phyloP scores from a whole-genome alignment of 2,888 invertebrate species.

The Andricus curvator region DNA sequence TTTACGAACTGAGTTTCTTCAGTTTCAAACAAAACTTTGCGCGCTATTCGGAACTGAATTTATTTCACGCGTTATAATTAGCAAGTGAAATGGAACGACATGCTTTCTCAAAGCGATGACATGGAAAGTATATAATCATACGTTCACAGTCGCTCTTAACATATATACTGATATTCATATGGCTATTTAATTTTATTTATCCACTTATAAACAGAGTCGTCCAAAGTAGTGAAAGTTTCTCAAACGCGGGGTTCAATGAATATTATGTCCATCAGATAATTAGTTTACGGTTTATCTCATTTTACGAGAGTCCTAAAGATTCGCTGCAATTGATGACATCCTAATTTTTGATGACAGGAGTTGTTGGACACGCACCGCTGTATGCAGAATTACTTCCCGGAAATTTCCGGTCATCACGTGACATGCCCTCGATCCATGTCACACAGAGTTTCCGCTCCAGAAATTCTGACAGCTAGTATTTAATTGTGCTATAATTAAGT shows the following conservation, averaged over 20 bases:
- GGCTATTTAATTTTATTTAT: conserved; percentile 15
- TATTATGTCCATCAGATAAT: neutral
- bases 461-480: conserved; percentile 66
- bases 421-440: conserved; percentile 61
- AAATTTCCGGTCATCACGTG: conserved; percentile 44
- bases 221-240: conserved; percentile 10
- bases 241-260: neutral
- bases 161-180: conserved; percentile 23
- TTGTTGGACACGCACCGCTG: conserved; percentile 21
- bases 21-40: conserved; percentile 3
- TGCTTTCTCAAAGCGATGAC: conserved; percentile 61
- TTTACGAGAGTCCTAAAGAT: neutral
- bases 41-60: conserved; percentile 21
- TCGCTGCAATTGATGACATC: conserved; percentile 23
- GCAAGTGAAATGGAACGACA: conserved; percentile 66
- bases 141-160: conserved; percentile 6
- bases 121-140: conserved; percentile 45
- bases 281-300: neutral
- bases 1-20: neutral
- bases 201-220: neutral
- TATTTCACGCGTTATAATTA: conserved; percentile 42
- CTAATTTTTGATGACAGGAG: conserved; percentile 28
- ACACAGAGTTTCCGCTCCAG: conserved; percentile 72
- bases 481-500: conserved; percentile 65
- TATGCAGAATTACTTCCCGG: conserved; percentile 37